Conservation (phyloP, 2,113 vertebrate genomes). For the Terrapene triunguis region DNA sequence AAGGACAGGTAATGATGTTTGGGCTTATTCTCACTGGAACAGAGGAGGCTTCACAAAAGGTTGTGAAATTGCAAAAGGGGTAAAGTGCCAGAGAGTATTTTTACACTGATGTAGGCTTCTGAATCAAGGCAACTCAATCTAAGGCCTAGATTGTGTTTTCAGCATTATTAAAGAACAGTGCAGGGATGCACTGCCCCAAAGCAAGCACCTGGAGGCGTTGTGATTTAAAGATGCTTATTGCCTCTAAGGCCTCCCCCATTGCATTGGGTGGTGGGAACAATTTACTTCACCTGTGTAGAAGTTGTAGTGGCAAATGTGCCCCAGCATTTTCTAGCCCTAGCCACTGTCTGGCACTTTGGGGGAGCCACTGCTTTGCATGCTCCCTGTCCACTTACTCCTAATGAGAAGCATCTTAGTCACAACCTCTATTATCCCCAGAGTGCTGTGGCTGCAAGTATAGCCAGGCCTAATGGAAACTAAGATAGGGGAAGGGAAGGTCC, state of each 20-base stretch:
- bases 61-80: not conserved
- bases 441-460: not conserved
- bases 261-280: not conserved
- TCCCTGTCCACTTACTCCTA: not conserved
- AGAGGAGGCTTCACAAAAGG: not conserved
- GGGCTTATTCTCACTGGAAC: not conserved
- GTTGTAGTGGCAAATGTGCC: not conserved
- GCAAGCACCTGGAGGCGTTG: not conserved
- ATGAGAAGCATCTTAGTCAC: not conserved
- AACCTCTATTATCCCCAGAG: not conserved
- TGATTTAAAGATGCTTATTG: not conserved
- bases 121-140: not conserved
- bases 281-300: not conserved
- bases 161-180: not conserved
- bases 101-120: not conserved
- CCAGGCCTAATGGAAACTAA: not conserved
- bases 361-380: not conserved
- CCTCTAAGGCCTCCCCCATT: not conserved
- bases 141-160: not conserved
- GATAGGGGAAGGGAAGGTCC: not conserved
- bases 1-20: not conserved
- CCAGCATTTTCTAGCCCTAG: not conserved
- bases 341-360: not conserved
- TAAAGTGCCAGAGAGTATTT: not conserved
- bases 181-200: not conserved